Evolutionary conservation across 1,140 invertebrate species (phyloP).

Genomic region (Acyrthosiphon pisum): DNA sequence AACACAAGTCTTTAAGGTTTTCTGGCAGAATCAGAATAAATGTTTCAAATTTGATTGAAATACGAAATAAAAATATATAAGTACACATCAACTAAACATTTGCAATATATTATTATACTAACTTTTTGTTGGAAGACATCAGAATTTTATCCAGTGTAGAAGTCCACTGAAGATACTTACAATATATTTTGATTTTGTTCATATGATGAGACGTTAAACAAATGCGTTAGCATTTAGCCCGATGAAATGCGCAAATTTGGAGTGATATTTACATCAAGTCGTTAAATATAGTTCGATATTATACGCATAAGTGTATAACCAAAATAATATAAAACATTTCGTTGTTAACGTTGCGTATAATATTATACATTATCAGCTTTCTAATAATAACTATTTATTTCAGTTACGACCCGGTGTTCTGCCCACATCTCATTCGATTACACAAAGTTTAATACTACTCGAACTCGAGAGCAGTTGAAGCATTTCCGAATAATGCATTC

Average conservation of each 20-base stretch:
- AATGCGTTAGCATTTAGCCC: background rate
- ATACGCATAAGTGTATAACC: background rate
- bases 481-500: background rate
- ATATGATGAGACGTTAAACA: background rate
- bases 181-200: background rate
- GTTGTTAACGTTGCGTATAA: background rate
- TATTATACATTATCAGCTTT: background rate
- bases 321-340: background rate
- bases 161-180: background rate
- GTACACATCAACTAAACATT: background rate
- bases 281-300: background rate
- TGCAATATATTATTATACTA: background rate
- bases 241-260: background rate
- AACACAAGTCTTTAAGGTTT: no score
- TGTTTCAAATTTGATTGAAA: no score
- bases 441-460: background rate
- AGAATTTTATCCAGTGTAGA: background rate
- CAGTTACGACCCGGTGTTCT: background rate
- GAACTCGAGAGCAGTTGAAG: background rate
- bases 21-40: no score
- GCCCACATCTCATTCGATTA: background rate
- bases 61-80: background rate
- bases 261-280: background rate
- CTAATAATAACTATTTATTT: constrained; percentile 34
- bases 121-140: background rate